phyloP scores from a whole-genome alignment of 2,888 invertebrate genomes.

The Tipula vernalis region DNA sequence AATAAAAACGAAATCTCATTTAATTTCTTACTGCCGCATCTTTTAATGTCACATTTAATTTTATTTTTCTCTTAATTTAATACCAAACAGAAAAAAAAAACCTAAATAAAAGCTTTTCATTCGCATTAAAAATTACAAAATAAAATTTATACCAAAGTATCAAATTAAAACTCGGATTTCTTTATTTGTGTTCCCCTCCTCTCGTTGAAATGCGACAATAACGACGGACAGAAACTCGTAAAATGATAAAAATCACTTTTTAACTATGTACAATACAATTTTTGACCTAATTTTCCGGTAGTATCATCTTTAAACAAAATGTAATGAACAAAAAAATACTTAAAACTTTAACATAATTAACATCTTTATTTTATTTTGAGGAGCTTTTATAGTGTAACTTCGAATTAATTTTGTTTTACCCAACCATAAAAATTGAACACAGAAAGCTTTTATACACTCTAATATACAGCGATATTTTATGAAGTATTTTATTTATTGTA shows the following conservation, averaged over 20 bases:
- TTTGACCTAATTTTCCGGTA: background rate
- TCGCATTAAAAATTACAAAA: background rate
- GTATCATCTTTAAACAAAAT: background rate
- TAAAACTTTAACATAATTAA: conserved; percentile 4
- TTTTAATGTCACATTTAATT: background rate
- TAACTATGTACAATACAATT: background rate
- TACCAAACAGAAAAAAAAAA: background rate
- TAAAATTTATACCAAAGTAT: background rate
- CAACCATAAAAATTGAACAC: background rate
- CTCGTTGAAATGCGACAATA: background rate
- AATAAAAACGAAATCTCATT: background rate
- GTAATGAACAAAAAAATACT: background rate
- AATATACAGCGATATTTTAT: too few relatives aligned
- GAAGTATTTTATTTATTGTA: background rate
- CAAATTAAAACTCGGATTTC: background rate
- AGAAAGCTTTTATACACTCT: background rate
- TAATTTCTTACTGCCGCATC: background rate
- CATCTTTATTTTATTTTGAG: background rate
- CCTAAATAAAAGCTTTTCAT: background rate
- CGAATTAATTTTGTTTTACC: background rate
- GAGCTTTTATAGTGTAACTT: background rate
- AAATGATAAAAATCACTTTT: background rate
- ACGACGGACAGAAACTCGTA: background rate
- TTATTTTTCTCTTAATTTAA: background rate
- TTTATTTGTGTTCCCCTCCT: background rate